Percentiles rank a stretch among this genome's conserved stretches.
These are phyloP conservation scores for Leptodactylus fuscus DNA, from an alignment of 2,113 vertebrate species.

Conservation along the genomic window DNA sequence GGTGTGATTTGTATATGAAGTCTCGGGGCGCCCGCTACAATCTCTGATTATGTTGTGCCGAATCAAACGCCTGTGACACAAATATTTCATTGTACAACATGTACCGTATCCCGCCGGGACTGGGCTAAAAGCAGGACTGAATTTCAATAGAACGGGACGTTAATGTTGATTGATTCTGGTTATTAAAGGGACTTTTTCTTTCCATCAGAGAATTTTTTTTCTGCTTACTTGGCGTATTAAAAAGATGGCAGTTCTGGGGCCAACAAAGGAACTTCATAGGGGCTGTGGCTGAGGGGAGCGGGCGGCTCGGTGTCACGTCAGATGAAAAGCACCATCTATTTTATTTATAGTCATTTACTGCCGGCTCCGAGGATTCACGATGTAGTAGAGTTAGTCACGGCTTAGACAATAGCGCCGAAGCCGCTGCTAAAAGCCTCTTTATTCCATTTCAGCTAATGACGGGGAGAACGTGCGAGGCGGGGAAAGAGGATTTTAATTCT, in stretches of 20 bases:
- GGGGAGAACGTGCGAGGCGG: background rate
- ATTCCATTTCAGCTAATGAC: slow-evolving; percentile 21
- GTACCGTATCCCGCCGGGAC: background rate
- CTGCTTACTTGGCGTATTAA: background rate
- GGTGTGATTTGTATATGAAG: background rate
- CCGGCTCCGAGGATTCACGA: slow-evolving; percentile 43
- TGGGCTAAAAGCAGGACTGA: fast-evolving
- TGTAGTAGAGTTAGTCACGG: background rate
- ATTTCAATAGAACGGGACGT: background rate
- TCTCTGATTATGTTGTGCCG: background rate
- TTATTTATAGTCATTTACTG: slow-evolving; percentile 45
- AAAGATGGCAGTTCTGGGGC: slow-evolving; percentile 41
- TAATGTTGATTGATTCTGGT: background rate
- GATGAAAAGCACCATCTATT: slow-evolving; percentile 59
- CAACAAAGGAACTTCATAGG: slow-evolving; percentile 34
- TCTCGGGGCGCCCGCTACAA: background rate
- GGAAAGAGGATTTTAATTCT: background rate
- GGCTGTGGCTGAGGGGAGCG: slow-evolving; percentile 35
- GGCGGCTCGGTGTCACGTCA: background rate
- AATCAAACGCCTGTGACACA: background rate
- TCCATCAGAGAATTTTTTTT: background rate
- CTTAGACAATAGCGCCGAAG: slow-evolving; percentile 25
- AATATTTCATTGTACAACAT: background rate
- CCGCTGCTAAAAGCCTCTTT: slow-evolving; percentile 3
- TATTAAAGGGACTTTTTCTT: background rate